Percentiles rank a stretch among this genome's conserved stretches.
These are phyloP conservation scores for Mus musculus DNA, from an alignment of 2,113 vertebrate genomes.

Conservation along the genomic window DNA sequence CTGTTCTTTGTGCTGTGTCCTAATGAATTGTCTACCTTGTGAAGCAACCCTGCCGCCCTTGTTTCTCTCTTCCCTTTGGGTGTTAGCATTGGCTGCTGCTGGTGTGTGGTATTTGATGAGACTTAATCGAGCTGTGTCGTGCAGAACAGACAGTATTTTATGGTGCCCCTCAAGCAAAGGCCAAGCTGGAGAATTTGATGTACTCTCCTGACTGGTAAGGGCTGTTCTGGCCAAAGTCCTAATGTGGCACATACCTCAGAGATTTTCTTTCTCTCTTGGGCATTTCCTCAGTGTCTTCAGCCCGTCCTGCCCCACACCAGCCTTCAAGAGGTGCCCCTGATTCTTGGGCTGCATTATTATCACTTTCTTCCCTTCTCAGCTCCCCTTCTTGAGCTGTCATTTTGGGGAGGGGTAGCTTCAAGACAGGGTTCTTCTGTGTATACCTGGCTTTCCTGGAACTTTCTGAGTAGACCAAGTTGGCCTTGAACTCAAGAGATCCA, in stretches of 20 bases:
- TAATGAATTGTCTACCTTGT: accelerated
- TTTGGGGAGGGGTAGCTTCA: not conserved
- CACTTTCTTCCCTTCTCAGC: not conserved
- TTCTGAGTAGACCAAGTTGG: not conserved
- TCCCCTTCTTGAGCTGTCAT: not conserved
- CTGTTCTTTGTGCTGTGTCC: not conserved
- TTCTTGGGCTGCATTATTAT: too few relatives aligned
- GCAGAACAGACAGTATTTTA: accelerated
- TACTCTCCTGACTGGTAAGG: not conserved
- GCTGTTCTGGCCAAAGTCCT: not conserved
- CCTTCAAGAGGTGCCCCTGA: too few relatives aligned
- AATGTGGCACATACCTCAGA: accelerated
- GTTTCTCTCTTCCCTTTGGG: not conserved
- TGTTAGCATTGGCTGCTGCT: not conserved
- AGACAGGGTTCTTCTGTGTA: not conserved
- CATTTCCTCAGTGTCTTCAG: not conserved
- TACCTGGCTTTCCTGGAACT: not conserved
- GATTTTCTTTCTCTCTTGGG: not conserved
- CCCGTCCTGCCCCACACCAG: accelerated
- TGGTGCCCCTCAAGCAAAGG: not conserved
- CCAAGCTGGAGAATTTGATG: not conserved
- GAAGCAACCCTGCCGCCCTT: accelerated
- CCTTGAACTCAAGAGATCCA: not conserved
- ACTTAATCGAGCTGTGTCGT: not conserved
- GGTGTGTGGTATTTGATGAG: not conserved